Percentiles rank a stretch among this genome's conserved stretches.
Conservation (phyloP, 2,113 vertebrate genomes). For the Ophiodon elongatus region DNA sequence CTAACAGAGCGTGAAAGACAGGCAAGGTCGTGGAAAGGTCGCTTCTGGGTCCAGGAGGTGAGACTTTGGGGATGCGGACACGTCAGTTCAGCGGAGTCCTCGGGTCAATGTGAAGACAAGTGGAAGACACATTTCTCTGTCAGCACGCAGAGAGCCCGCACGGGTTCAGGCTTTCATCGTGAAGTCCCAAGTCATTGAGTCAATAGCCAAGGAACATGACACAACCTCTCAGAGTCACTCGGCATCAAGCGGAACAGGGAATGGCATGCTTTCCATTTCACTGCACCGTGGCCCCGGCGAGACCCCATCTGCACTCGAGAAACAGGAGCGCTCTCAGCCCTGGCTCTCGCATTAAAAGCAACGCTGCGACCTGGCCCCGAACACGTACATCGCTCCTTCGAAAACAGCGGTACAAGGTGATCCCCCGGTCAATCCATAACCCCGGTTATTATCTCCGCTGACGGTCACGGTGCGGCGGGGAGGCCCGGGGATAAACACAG, state of each 20-base stretch:
- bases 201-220: constrained; percentile 95
- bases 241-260: constrained; percentile 88
- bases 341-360: constrained; percentile 41
- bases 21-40: constrained; percentile 64
- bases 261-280: constrained; percentile 91
- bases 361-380: constrained; percentile 43
- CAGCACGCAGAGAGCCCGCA: constrained; percentile 88
- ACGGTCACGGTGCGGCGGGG: background rate
- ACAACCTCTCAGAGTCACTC: constrained; percentile 94
- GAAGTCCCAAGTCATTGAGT: constrained; percentile 93
- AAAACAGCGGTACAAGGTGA: constrained; percentile 59
- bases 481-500: constrained; percentile 52
- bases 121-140: constrained; percentile 92
- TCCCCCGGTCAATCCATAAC: constrained; percentile 68
- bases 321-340: constrained; percentile 60
- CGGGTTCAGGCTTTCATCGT: constrained; percentile 87
- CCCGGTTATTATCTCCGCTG: constrained; percentile 57
- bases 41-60: constrained; percentile 72
- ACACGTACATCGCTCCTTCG: constrained; percentile 40
- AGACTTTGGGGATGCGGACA: constrained; percentile 81
- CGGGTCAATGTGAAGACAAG: constrained; percentile 94
- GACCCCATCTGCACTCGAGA: constrained; percentile 86
- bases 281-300: constrained; percentile 81
- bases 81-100: constrained; percentile 87
- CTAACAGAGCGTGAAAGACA: constrained; percentile 69